Base-by-base conservation (phyloP, 2,113 vertebrate genomes). In the Oreocharis arfaki region DNA sequence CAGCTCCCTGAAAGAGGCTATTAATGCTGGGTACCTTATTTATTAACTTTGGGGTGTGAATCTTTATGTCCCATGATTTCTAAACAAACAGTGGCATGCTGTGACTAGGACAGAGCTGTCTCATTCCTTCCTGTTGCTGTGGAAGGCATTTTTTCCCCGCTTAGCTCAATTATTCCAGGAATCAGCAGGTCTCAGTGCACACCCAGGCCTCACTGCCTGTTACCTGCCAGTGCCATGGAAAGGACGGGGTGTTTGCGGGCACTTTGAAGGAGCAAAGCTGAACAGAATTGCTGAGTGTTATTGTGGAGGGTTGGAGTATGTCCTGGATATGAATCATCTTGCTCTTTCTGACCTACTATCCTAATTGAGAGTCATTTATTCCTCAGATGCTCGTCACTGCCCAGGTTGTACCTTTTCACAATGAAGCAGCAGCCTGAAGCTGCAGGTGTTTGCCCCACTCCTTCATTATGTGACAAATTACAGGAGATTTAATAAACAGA, bases 261-360 rank as follows among this genome's bases (percentile, higher is more conserved):
- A 2, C 60, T 88, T 73, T 95, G 64, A 86, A 95, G 64, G 70
- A 11, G 7, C 32, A 39, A 88, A 90, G 57, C 71, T 70, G 33
- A 75, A 57, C 37, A 74, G 75, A 92, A 88, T 15, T 75, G 81
- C 90, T 91, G 79, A 90, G 55, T 69, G 33, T 87, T 90, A 57
- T 16, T 89, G 86, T 39, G 69, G 56, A 89, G 39, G 75, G 53
- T 59, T 91, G 84, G 68, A 93, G 53, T 87, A 86, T 27, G 91
- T 82, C 84, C 77, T 94, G 92, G 56, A 49, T 84, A 39, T 97
- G 96, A 97, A 95, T 95, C 90, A 96, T 90, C 79, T 63, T 88
- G 94, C 93, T 95, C 96, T 89, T 93, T 96, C 94, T 97, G 97
- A 97, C 97, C 96, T 94, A 95, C 90, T 96, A 86, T 96, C 93